phyloP scores from a whole-genome alignment of 2,113 vertebrate genomes.

The Platysteira castanea region DNA sequence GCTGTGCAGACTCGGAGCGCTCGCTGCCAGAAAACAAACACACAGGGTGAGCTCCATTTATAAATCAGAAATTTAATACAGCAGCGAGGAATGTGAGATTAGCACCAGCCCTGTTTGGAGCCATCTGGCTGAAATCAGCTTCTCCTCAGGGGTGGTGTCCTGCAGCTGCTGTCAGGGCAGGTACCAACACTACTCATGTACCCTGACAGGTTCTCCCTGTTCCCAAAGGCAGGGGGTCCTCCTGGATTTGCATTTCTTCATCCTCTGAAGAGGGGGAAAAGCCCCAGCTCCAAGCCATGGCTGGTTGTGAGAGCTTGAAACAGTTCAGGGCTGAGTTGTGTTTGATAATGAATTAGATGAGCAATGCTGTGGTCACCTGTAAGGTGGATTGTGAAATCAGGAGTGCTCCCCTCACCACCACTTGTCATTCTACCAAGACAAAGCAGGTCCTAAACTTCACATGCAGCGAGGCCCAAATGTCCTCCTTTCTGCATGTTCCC shows the following conservation, averaged over 20 bases:
- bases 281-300: not conserved
- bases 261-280: not conserved
- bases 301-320: not conserved
- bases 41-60: not conserved
- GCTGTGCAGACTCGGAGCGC: not conserved
- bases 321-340: not conserved
- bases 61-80: not conserved
- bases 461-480: constrained; percentile 19
- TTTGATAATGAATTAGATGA: not conserved
- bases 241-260: not conserved
- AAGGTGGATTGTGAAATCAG: not conserved
- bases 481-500: constrained; percentile 33
- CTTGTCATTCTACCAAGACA: constrained; percentile 17
- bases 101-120: not conserved
- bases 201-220: not conserved
- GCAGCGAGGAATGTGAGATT: not conserved
- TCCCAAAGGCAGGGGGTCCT: not conserved
- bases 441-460: constrained; percentile 48
- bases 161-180: not conserved
- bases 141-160: not conserved
- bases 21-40: not conserved
- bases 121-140: not conserved
- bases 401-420: not conserved
- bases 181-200: not conserved
- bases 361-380: not conserved